These are phyloP conservation scores for Gobiocypris rarus DNA, from an alignment of 2,113 vertebrate species.

Conservation along the genomic window DNA sequence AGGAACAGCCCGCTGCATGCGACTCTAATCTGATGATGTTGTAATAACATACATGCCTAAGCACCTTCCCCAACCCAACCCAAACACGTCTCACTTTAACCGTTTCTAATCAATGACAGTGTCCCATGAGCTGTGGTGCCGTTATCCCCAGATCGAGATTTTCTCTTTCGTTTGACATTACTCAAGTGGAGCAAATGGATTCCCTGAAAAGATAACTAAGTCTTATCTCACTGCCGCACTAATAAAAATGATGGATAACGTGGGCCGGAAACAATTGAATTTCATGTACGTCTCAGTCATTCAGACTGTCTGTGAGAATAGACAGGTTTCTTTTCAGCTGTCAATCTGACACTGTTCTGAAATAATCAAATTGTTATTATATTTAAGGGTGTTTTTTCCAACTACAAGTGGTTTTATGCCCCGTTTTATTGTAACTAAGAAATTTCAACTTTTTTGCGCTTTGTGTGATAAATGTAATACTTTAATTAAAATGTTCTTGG, in stretches of 20 bases:
- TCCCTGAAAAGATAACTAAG: conserved; percentile 76
- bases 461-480: neutral
- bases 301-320: conserved; percentile 70
- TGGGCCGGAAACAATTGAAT: conserved; percentile 78
- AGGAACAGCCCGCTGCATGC: conserved; percentile 68
- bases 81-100: conserved; percentile 37
- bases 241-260: conserved; percentile 83
- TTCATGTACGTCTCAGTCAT: conserved; percentile 77
- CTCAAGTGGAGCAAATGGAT: conserved; percentile 73
- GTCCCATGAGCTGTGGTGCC: neutral
- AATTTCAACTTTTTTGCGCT: neutral
- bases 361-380: conserved; percentile 55
- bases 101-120: conserved; percentile 14
- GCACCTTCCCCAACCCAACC: neutral
- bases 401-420: neutral
- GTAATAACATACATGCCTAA: conserved; percentile 25
- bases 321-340: conserved; percentile 65
- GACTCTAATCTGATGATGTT: conserved; percentile 64
- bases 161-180: conserved; percentile 63
- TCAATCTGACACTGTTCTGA: conserved; percentile 61
- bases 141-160: neutral
- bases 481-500: too few relatives aligned
- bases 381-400: neutral
- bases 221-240: conserved; percentile 74
- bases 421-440: neutral